Base-by-base conservation (phyloP, 2,888 invertebrate genomes). In the Hirtodrosophila trivittata region DNA sequence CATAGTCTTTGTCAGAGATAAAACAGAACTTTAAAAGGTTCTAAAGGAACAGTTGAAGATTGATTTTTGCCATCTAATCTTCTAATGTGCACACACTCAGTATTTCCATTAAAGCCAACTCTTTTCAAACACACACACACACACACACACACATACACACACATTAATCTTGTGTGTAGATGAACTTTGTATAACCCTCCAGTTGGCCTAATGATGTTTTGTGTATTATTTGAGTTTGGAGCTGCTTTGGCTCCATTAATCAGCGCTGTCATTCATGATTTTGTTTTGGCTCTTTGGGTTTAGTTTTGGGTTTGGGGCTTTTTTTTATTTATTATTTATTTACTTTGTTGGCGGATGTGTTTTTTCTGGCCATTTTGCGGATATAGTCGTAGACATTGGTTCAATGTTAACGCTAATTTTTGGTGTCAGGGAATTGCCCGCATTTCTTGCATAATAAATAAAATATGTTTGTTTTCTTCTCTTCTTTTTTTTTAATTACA, bases 221-320 rank as follows among this genome's bases (percentile, higher is more conserved):
- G 54, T 28, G 30, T 42, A 26, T 52, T 1, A 8, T 28, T n/a
- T 35, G 10, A 4, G 14, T 35, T n/a, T 32, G 9, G 3, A 3
- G 65, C 50, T 66, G 51, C 57, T 59, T 37, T 39, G 65, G 47
- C 57, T 59, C 30, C 86, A 85, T 86, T 85, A 78, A 82, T 85
- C 77, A 84, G 52, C 55, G 67, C 76, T 76, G 84, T 80, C 85
- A 77, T 77, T 77, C 63, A 84, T 66, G 59, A 70, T 50, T 70
- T 60, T 37, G 37, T 41, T 56, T 57, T 43, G 58, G 43, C 8
- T 9, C 52, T 10, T 38, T 26, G 26, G 21, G 18, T 25, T 21
- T 10, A 10, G 39, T 52, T 41, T 49, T 32, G 32, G 8, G 18
- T n/a, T 37, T 28, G 8, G 18, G 28, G 28, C 9, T 13, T 21